phyloP scores from a whole-genome alignment of 2,113 vertebrate species.

The Xiphophorus couchianus region DNA sequence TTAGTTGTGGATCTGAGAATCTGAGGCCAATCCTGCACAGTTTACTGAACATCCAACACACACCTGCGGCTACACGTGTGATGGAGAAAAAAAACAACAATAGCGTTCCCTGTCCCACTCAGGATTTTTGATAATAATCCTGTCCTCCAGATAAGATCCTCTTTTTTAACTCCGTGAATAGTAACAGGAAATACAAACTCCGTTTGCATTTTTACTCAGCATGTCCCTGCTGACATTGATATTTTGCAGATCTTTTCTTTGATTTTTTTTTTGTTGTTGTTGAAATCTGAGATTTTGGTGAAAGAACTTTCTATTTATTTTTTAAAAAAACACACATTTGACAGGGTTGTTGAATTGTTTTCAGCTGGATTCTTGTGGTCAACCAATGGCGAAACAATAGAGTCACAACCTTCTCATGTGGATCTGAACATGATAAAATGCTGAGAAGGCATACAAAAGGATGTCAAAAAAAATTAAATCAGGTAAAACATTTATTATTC shows the following conservation, averaged over 20 bases:
- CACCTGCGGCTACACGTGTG: conserved; percentile 14
- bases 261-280: not conserved
- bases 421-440: too few relatives aligned
- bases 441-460: too few relatives aligned
- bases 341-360: too few relatives aligned
- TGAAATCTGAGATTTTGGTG: too few relatives aligned
- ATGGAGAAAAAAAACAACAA: not conserved
- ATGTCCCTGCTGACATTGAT: not conserved
- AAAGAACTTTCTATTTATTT: too few relatives aligned
- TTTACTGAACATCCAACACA: conserved; percentile 9
- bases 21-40: conserved; percentile 9
- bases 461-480: too few relatives aligned
- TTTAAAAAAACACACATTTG: too few relatives aligned
- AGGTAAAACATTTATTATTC: too few relatives aligned
- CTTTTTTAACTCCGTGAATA: too few relatives aligned
- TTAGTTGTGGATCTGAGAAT: conserved; percentile 36
- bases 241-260: not conserved
- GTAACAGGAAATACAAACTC: not conserved
- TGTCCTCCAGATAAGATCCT: not conserved
- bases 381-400: too few relatives aligned
- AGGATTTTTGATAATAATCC: not conserved
- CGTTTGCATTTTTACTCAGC: not conserved
- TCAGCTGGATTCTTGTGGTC: too few relatives aligned
- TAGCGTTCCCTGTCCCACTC: not conserved
- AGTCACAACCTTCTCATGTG: too few relatives aligned